phyloP scores from a whole-genome alignment of 2,888 invertebrate genomes.

The Conistra vaccinii region DNA sequence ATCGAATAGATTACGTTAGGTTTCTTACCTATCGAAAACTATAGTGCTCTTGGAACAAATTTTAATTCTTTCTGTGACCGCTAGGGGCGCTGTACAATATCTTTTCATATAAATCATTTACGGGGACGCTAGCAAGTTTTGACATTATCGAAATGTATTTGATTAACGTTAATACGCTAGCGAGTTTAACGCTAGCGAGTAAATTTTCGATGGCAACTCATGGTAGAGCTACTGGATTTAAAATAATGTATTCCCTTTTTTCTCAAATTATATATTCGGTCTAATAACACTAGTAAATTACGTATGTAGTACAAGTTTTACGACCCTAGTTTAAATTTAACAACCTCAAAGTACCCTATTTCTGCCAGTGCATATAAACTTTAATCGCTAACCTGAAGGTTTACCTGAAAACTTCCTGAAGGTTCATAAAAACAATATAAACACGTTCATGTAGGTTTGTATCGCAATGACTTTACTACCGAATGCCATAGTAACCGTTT shows the following conservation, averaged over 20 bases:
- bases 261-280: neutral
- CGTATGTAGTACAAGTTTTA: neutral
- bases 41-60: no score
- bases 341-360: slow-evolving; percentile 18
- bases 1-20: no score
- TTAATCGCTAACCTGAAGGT: slow-evolving; percentile 43
- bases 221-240: no score
- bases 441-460: slow-evolving; percentile 48
- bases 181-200: no score
- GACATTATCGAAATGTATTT: no score
- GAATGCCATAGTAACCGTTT: slow-evolving; percentile 48
- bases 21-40: no score
- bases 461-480: slow-evolving; percentile 42
- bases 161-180: no score
- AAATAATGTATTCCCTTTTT: neutral
- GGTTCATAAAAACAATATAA: slow-evolving; percentile 55
- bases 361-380: slow-evolving; percentile 40
- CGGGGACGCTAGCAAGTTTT: no score
- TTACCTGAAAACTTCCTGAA: slow-evolving; percentile 51
- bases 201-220: no score
- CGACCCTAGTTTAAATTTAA: slow-evolving; percentile 40
- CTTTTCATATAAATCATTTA: no score
- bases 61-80: no score
- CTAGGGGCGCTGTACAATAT: no score
- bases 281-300: slow-evolving; percentile 1